Conservation (phyloP, 2,797 vertebrate species). For the Pangasius djambal region DNA sequence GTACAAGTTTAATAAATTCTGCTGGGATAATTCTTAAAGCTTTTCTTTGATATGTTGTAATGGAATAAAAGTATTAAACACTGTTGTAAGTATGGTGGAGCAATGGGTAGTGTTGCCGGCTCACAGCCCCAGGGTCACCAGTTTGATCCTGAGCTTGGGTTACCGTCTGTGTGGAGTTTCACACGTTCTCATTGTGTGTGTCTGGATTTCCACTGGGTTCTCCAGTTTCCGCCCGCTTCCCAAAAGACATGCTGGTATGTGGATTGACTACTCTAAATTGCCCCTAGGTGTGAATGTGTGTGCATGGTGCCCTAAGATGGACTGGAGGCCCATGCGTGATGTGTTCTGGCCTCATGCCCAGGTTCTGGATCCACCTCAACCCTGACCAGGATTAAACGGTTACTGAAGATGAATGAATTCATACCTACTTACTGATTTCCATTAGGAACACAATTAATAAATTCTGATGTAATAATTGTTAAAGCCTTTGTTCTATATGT, state of each 20-base stretch:
- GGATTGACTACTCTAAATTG: not conserved
- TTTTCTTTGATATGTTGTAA: not conserved
- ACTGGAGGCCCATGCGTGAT: not conserved
- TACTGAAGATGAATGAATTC: not conserved
- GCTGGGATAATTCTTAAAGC: not conserved
- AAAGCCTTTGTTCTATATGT: not conserved
- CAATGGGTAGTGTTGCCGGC: not conserved
- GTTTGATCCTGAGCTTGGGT: slow-evolving; percentile 5
- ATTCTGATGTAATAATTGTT: not conserved
- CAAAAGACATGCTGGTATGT: not conserved
- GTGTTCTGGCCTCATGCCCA: not conserved
- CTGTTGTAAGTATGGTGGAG: not conserved
- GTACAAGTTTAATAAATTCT: not conserved
- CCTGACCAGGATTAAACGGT: not conserved
- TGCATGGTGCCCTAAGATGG: not conserved
- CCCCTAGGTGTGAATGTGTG: not conserved
- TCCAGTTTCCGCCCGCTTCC: not conserved
- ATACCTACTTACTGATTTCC: not conserved
- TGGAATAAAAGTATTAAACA: not conserved
- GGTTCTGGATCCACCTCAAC: not conserved
- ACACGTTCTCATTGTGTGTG: slow-evolving; percentile 1
- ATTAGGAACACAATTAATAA: not conserved
- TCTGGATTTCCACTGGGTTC: not conserved
- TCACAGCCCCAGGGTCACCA: slow-evolving; percentile 4
- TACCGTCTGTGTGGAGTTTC: slow-evolving; percentile 1